Conservation (phyloP, 53 echinoderm and acorn worm species). For the Astropecten irregularis region DNA sequence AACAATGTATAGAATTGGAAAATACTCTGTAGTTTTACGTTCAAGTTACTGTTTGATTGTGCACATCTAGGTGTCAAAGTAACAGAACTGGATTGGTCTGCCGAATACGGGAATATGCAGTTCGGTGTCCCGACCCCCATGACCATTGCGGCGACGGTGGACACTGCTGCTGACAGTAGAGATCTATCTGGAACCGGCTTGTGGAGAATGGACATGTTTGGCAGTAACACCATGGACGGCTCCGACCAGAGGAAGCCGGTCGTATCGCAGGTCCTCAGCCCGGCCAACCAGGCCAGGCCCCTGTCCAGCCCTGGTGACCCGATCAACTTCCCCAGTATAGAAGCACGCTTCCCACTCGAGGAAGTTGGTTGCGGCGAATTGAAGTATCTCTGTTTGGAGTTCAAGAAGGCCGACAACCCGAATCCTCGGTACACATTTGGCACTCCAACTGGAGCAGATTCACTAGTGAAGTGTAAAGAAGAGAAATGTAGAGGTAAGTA, state of each 20-base stretch:
- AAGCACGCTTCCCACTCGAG: constrained; percentile 56
- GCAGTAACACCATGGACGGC: constrained; percentile 76
- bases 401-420: constrained; percentile 69
- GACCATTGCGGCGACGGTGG: constrained; percentile 69
- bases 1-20: neutral
- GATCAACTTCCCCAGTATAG: constrained; percentile 59
- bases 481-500: constrained; percentile 82
- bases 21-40: neutral
- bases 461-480: constrained; percentile 70
- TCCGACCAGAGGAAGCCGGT: constrained; percentile 62
- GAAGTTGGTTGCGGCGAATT: constrained; percentile 76
- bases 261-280: constrained; percentile 63
- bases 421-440: constrained; percentile 79
- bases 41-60: no score
- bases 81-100: constrained; percentile 71
- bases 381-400: constrained; percentile 79
- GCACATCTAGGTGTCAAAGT: constrained; percentile 87
- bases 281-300: constrained; percentile 19
- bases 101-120: constrained; percentile 47
- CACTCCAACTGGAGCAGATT: constrained; percentile 63
- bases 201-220: constrained; percentile 81
- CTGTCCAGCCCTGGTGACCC: constrained; percentile 59
- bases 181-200: constrained; percentile 69
- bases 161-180: constrained; percentile 71
- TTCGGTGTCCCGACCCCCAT: constrained; percentile 65